phyloP scores from a whole-genome alignment of 2,888 invertebrate genomes.

The Acleris literana region DNA sequence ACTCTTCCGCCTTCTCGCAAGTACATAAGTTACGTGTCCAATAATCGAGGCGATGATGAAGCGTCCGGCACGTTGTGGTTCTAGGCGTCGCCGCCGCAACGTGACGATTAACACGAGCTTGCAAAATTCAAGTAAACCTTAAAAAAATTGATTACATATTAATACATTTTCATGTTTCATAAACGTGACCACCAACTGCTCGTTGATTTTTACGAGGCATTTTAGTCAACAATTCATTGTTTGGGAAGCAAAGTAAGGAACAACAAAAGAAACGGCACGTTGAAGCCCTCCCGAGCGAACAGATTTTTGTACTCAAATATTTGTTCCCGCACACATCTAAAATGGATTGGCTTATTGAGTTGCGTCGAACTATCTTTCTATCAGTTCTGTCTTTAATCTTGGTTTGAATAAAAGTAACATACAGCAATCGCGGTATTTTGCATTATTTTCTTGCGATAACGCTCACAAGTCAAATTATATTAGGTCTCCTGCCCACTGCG shows the following conservation, averaged over 20 bases:
- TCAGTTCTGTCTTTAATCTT: slow-evolving; percentile 19
- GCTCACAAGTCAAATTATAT: not conserved
- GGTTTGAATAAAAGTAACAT: slow-evolving; percentile 20
- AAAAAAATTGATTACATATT: slow-evolving; percentile 19
- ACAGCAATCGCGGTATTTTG: not conserved
- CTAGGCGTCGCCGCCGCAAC: slow-evolving; percentile 40
- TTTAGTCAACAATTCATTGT: slow-evolving; percentile 21
- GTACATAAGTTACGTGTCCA: slow-evolving; percentile 44
- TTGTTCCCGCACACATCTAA: slow-evolving; percentile 19
- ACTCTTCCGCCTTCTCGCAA: slow-evolving; percentile 38
- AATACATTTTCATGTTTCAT: slow-evolving; percentile 7
- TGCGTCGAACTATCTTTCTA: slow-evolving; percentile 12
- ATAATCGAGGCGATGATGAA: slow-evolving; percentile 52
- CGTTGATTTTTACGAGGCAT: slow-evolving; percentile 17
- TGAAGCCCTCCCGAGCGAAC: slow-evolving; percentile 14
- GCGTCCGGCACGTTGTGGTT: slow-evolving; percentile 40
- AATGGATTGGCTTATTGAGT: slow-evolving; percentile 17
- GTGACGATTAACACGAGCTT: slow-evolving; percentile 46
- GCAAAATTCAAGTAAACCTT: slow-evolving; percentile 41
- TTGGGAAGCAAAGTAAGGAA: slow-evolving; percentile 4
- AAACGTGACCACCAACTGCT: slow-evolving; percentile 16
- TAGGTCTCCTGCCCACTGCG: slow-evolving; percentile 4
- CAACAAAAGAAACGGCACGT: slow-evolving; percentile 3
- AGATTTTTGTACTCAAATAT: slow-evolving; percentile 20
- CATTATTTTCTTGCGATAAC: not conserved